Base-by-base conservation (phyloP, 2,888 invertebrate species). In the Ectemnius cavifrons region DNA sequence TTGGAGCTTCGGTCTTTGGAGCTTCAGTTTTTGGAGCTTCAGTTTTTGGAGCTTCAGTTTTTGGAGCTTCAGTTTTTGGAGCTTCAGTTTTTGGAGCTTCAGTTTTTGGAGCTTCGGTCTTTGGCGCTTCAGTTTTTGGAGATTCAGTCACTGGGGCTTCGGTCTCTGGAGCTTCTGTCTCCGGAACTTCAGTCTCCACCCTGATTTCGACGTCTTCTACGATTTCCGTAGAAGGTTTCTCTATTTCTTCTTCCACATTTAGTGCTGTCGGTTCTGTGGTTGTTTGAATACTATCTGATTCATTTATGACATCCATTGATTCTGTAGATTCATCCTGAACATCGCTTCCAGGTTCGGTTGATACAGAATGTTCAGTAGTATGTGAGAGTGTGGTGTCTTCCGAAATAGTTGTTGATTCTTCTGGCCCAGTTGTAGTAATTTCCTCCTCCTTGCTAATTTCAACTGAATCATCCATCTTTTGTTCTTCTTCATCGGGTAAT, bases 361-460 rank as follows among this genome's bases (percentile, higher is more conserved):
- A 8, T 37, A 16, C 16, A 5, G 52, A 52, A 6, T 52, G 14
- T 52, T 52, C 14, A 52, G 52, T 52, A 14, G 16, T 16, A 16
- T 52, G 52, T 6, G 49, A 57, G 16, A 58, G 23, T 8, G 65
- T 68, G 2, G 56, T 59, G 11, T 61, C 64, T 46, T 65, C 47
- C 5, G 69, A 64, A 18, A 16, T 23, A 4, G 18, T 2, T 20
- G 52, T 65, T 1, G 66, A 71, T 8, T 67, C 58, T 5, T 79
- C 71, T 6, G 18, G 14, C 13, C 16, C 66, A 6, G 57, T 65
- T 2, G 28, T 37, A 6, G 75, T 80, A 1, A 76, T 62, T 27
- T 77, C 67, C 5, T 63, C 58, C 3, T 57, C 63, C 3, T 57
- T 61, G 4, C 73, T 77, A n/a, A 68, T 47, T 20, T 70, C 74